Base-by-base conservation (phyloP, 2,113 vertebrate species). In the Riparia riparia region DNA sequence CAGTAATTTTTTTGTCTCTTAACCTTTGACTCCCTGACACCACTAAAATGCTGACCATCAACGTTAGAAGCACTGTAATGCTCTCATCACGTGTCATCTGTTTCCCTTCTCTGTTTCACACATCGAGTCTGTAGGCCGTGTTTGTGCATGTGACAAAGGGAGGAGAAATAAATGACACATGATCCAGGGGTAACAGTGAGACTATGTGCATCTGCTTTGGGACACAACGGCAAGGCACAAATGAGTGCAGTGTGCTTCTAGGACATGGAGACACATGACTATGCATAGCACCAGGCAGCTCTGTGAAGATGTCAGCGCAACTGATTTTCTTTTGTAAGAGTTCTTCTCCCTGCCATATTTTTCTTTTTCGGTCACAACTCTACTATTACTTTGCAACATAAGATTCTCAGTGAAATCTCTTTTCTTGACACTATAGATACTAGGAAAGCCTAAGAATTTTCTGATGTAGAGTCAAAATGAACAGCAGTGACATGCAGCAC, bases 111-210 rank as follows among this genome's bases (percentile, higher is more conserved):
- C 82, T 2, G 2, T 91, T 86, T 82, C 83, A 68, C 65, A 37
- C 15, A 6, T 1, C 20, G 9, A 73, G 65, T 19, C 89, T 63
- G 69, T 37, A 94, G 82, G 72, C 72, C 0, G 1, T 90, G 91
- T 90, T 86, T 94, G 90, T 90, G 88, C 82, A 91, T 71, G 90
- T 96, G 93, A 96, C 76, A 94, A 56, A 88, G 69, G 77, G 73
- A 79, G 80, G 80, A 72, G 72, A 94, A 92, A 78, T 6, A 74
- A 82, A 81, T 63, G 76, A 77, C 92, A 81, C 82, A 86, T 53
- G 80, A 91, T 68, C 56, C 2, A 7, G 64, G 64, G 53, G 64
- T 66, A 90, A 64, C 45, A 71, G 85, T 21, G 53, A 76, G 82
- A 70, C 69, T 81, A 58, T 4, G 16, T 81, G 86, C 86, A 49